Conservation (phyloP, 2,113 vertebrate genomes). For the Hemiprocne comata region DNA sequence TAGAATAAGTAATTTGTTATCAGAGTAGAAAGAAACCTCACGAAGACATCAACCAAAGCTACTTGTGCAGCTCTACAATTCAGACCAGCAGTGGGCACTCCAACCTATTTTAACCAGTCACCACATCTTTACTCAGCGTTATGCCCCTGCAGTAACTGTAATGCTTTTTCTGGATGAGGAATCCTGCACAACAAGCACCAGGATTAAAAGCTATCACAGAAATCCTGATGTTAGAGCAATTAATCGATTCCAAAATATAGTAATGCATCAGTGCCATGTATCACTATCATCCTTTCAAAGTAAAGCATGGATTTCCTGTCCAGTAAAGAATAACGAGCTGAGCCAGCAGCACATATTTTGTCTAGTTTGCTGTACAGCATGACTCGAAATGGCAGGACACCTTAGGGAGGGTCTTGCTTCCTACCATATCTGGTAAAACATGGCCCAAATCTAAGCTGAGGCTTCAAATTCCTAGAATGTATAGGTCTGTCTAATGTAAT, state of each 20-base stretch:
- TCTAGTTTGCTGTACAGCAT: not conserved
- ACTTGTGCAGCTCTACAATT: not conserved
- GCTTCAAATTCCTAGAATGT: not conserved
- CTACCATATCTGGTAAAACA: not conserved
- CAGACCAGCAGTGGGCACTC: not conserved
- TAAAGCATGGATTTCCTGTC: not conserved
- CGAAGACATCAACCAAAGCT: not conserved
- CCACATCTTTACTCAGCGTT: no score
- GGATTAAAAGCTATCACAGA: not conserved
- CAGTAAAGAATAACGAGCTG: not conserved
- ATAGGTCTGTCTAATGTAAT: not conserved
- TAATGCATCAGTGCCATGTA: not conserved
- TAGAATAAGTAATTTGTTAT: not conserved
- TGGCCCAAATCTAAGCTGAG: not conserved
- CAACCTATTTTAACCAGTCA: not conserved
- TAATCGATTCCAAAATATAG: not conserved
- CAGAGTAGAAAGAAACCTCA: not conserved
- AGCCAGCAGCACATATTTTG: not conserved
- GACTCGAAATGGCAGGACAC: fast-evolving
- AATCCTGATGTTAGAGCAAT: not conserved
- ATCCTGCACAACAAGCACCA: not conserved
- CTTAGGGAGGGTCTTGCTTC: not conserved
- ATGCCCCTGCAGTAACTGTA: not conserved
- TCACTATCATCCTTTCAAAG: not conserved
- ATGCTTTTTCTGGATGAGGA: not conserved